These are phyloP conservation scores for Halcyon senegalensis DNA, from an alignment of 2,113 vertebrate genomes.

Conservation along the genomic window DNA sequence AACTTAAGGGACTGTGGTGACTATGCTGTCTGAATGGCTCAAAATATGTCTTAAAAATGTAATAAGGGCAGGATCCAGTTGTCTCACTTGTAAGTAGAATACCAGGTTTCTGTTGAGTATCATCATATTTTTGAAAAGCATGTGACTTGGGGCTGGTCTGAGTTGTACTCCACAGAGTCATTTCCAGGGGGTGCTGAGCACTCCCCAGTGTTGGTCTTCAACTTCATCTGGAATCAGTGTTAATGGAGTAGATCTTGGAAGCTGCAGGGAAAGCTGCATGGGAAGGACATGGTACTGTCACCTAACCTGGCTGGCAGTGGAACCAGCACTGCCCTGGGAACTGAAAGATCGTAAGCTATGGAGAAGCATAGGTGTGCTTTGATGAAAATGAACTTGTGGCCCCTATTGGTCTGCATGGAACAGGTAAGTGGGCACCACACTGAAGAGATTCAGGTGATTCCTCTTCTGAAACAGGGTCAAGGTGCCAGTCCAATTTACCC, in stretches of 20 bases:
- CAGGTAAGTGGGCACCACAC: background rate
- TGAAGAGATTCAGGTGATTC: background rate
- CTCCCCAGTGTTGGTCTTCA: background rate
- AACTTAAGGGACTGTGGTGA: background rate
- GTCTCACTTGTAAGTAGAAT: background rate
- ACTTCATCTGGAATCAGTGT: background rate
- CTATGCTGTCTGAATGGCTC: background rate
- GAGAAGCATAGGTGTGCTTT: background rate
- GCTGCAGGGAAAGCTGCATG: background rate
- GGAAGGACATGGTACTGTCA: background rate
- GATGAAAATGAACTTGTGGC: background rate
- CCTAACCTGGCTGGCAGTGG: background rate
- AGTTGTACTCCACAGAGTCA: background rate
- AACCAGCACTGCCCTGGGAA: background rate
- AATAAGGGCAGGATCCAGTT: background rate
- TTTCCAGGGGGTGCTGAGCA: background rate
- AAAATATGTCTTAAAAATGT: background rate
- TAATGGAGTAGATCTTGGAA: background rate
- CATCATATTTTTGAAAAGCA: background rate
- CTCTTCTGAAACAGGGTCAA: background rate
- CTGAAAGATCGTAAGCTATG: background rate
- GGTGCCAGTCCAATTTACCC: background rate
- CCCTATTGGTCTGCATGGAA: rapidly evolving
- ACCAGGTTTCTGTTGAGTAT: background rate
- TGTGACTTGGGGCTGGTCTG: background rate